These are phyloP conservation scores for Takifugu ocellatus DNA, from an alignment of 2,797 vertebrate genomes.

Conservation along the genomic window DNA sequence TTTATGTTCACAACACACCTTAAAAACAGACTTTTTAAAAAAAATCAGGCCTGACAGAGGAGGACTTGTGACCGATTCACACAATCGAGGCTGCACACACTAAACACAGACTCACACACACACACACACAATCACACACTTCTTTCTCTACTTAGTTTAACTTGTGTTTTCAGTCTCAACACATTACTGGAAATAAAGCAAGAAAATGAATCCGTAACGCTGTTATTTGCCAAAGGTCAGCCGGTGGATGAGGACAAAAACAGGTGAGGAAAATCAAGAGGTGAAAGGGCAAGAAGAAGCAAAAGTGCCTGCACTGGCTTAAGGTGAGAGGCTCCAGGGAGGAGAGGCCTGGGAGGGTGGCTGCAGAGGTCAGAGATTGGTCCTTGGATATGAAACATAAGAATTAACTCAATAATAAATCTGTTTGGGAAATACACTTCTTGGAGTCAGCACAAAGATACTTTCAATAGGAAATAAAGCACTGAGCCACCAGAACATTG, in stretches of 20 bases:
- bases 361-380: conserved; percentile 20
- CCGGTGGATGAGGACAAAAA: conserved; percentile 40
- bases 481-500: conserved; percentile 22
- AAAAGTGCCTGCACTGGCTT: conserved; percentile 30
- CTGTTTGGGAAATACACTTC: conserved; percentile 34
- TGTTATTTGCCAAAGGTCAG: conserved; percentile 33
- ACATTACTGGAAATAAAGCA: conserved; percentile 22
- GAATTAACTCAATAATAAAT: conserved; percentile 25
- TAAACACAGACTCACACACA: too few relatives aligned
- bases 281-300: conserved; percentile 38
- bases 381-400: conserved; percentile 32
- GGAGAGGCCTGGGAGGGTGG: conserved; percentile 22
- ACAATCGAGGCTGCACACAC: too few relatives aligned
- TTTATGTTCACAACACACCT: too few relatives aligned
- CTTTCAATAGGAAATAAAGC: conserved; percentile 39
- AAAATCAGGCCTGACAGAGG: too few relatives aligned
- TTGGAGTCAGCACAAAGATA: conserved; percentile 50
- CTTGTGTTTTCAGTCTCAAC: conserved; percentile 9
- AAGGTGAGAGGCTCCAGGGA: conserved; percentile 47
- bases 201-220: conserved; percentile 18
- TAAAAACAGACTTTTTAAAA: too few relatives aligned
- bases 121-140: neutral
- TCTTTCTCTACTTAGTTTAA: conserved; percentile 4
- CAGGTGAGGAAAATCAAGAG: conserved; percentile 40
- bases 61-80: too few relatives aligned